phyloP scores from a whole-genome alignment of 2,888 invertebrate species.

The Volucella zonaria region DNA sequence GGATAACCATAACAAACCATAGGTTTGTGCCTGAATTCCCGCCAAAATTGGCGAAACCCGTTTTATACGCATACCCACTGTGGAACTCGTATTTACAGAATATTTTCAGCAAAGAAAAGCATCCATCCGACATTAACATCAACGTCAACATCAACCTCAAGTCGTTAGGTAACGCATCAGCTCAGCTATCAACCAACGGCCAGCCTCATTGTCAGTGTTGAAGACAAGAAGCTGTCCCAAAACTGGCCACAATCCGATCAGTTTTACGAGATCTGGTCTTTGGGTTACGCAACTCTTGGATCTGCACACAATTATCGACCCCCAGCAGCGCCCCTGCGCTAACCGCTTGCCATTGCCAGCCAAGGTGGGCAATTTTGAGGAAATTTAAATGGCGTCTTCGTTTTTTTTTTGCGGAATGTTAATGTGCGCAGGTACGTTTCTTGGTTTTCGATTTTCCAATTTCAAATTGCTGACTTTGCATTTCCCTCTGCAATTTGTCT shows the following conservation, averaged over 20 bases:
- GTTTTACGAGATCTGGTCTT: slow-evolving; percentile 53
- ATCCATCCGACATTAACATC: slow-evolving; percentile 1
- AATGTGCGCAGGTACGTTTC: slow-evolving; percentile 37
- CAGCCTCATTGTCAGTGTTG: slow-evolving; percentile 41
- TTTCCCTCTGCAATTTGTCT: slow-evolving; percentile 12
- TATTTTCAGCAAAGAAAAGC: slow-evolving; percentile 49
- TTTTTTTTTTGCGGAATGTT: slow-evolving; percentile 65
- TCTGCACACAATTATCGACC: slow-evolving; percentile 21
- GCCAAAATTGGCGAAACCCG: slow-evolving; percentile 30
- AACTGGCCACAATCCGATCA: slow-evolving; percentile 66
- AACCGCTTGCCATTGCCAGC: slow-evolving; percentile 28
- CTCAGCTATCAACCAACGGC: neutral
- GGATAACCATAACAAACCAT: slow-evolving; percentile 43
- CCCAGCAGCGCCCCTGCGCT: neutral
- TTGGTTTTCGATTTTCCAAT: slow-evolving; percentile 19
- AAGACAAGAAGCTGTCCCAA: slow-evolving; percentile 45
- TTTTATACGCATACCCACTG: slow-evolving; percentile 22
- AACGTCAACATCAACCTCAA: neutral
- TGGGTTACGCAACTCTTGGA: slow-evolving; percentile 66
- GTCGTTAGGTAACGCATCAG: slow-evolving; percentile 53
- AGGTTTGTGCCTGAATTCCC: slow-evolving; percentile 21
- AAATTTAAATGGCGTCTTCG: slow-evolving; percentile 65
- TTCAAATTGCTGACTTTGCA: neutral
- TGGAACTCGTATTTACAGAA: slow-evolving; percentile 1
- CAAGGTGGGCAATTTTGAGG: slow-evolving; percentile 49